Base-by-base conservation (phyloP, 2,888 invertebrate species). In the Amiota mariae region DNA sequence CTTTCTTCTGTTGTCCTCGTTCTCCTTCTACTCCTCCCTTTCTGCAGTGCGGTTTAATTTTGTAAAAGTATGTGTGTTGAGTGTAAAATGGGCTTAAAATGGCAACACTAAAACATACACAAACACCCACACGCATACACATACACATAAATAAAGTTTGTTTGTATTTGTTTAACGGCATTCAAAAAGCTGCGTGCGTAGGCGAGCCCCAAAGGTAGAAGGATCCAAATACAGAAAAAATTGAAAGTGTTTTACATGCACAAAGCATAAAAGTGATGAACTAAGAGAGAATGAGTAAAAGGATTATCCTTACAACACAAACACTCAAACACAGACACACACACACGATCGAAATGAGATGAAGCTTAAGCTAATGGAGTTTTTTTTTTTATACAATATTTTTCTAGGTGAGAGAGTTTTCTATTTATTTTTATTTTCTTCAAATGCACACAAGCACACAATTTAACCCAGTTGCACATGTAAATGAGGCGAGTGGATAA, bases 61-160 rank as follows among this genome's bases (percentile, higher is more conserved):
- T 68, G 67, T 68, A 68, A 68, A 68, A 68, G 15, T 36, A 24
- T 63, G 20, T 63, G 67, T 20, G 59, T 47, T 24, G 54, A 20
- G n/a, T 15, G 24, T 36, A 68, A 68, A 68, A 68, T 68, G 67
- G 67, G 67, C 67, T 68, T 54, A 68, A 68, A 68, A 68, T 68
- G 67, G 67, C 67, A 68, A 68, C 67, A 68, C 49, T 48, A 20
- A 49, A 9, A 59, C 59, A 59, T 36, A 20, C 51, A 20, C 67
- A 68, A 0, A 36, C 36, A 36, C 3, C 24, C 24, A 24, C 3
- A 24, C n/a, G n/a, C n/a, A n/a, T n/a, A n/a, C n/a, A n/a, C n/a
- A n/a, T n/a, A n/a, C 36, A 36, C 36, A 36, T 36, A 36, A 36
- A 36, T 36, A 36, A 6, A 6, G 6, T 36, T 68, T 68, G 67